Evolutionary conservation across 2,113 vertebrate genomes (phyloP), one percentile per base, ranked within the genome.

Genomic region (Chaetops frenatus): DNA sequence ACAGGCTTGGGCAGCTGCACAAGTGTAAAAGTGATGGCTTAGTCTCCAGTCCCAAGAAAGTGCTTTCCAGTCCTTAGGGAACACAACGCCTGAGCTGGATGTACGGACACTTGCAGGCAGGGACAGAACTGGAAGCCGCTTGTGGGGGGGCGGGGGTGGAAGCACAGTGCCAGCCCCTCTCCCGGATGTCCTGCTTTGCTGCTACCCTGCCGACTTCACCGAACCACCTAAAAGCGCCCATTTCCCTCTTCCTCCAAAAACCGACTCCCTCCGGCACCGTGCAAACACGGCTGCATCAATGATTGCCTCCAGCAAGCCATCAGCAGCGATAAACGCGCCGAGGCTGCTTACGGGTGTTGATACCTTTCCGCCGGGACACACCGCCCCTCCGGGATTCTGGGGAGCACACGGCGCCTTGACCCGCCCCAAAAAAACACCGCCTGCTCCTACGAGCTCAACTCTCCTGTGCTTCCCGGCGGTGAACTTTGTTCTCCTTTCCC

Each of bases 231-330:
- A 50, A 33, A 40, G 7, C 6, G 29, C 48, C 31, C 24, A 5
- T 20, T 38, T 28, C 51, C 35, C 35, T 18, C 38, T 20, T 16
- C 33, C 28, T 53, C 20, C 54, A 70, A 19, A 33, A 40, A 50
- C 22, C 51, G 67, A 1, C 65, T 40, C 60, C 40, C 50, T 25
- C 33, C 6, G 15, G 48, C 48, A 15, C 3, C 7, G 5, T 6
- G 9, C 38, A 38, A 38, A 11, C 5, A 2, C 7, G 18, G 69
- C 44, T 56, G 13, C 50, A 23, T 1, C 10, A 51, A 0, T 1
- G 8, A n/a, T 0, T 3, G 20, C 65, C 35, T 33, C 9, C 31
- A 18, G 13, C 2, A 19, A 57, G 10, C 21, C 25, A 18, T 4
- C 81, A 16, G 53, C 76, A 12, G 48, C 10, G 28, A 54, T 1